Conservation (phyloP, 2,888 invertebrate species). For the Heliconius erato region DNA sequence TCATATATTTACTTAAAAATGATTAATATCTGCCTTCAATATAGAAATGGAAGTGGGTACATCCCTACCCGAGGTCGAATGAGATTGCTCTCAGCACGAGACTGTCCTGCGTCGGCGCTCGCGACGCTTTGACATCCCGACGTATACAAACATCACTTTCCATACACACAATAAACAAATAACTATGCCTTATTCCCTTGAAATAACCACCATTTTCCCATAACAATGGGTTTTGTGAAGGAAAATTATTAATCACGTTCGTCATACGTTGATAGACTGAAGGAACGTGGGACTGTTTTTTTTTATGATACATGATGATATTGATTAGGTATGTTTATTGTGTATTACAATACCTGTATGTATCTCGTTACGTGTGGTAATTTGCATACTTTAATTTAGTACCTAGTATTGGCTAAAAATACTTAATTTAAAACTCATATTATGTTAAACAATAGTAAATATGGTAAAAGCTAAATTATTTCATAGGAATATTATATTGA, state of each 20-base stretch:
- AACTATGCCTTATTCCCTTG: conserved; percentile 50
- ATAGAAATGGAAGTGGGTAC: conserved; percentile 47
- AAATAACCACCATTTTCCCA: conserved; percentile 56
- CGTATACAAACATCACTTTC: conserved; percentile 59
- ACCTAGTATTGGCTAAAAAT: neutral
- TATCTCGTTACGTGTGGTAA: neutral
- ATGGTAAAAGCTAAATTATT: neutral
- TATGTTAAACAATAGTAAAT: no score
- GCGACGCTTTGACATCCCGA: conserved; percentile 86
- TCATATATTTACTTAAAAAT: neutral
- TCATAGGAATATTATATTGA: no score
- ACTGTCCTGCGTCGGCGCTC: conserved; percentile 85
- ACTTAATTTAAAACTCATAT: neutral
- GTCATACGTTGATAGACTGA: conserved; percentile 84
- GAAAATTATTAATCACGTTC: conserved; percentile 56
- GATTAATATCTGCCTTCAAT: conserved; percentile 38
- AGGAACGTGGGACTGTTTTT: conserved; percentile 76
- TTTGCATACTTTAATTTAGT: neutral
- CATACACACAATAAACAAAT: conserved; percentile 43
- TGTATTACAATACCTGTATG: conserved; percentile 19
- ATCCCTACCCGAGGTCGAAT: conserved; percentile 76
- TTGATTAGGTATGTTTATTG: conserved; percentile 76
- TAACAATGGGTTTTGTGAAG: conserved; percentile 21
- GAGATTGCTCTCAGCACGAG: conserved; percentile 86
- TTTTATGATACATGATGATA: conserved; percentile 78